Evolutionary conservation across 2,797 vertebrate genomes (phyloP), one percentile per base, ranked within the genome.

Genomic region (Manis pentadactyla): DNA sequence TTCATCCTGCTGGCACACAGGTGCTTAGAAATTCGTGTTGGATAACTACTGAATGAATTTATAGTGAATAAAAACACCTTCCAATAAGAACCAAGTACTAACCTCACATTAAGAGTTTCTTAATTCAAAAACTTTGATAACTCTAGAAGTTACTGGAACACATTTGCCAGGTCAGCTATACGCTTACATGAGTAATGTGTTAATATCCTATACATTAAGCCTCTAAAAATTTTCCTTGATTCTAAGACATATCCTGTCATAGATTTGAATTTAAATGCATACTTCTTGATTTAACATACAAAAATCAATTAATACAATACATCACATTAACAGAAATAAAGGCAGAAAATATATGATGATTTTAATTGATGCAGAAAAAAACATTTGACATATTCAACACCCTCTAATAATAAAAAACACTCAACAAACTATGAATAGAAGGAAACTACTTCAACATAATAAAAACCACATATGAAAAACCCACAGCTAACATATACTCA

Each of bases 21-120:
- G 6, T 84, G 27, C 81, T 31, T 71, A 49, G 8, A 71, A 59
- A 39, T 81, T 59, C 14, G 53, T 83, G 37, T 21, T 73, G 61
- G 93, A 37, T 88, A 87, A 31, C 73, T 88, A 37, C 14, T 68
- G 27, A 81, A 3, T 59, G 23, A 46, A 79, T 86, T 7, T 66
- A 23, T 59, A 10, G 49, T 4, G 15, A 69, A 59, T 34, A 42
- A 53, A 81, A 84, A 94, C 86, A 15, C 5, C 53, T 91, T 85
- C 57, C 27, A 37, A 23, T 69, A 83, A 31, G 51, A 94, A 55
- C 49, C 69, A 78, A 42, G 23, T 37, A 77, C n/a, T 87, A 94
- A n/a, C 31, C 27, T 69, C 23, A 29, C 57, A 59, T 90, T 92
- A 78, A 92, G 25, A 84, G 81, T 85, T 82, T 89, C 37, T 93